Conservation (phyloP, 2,888 invertebrate genomes). For the Drosophila paramelanica region DNA sequence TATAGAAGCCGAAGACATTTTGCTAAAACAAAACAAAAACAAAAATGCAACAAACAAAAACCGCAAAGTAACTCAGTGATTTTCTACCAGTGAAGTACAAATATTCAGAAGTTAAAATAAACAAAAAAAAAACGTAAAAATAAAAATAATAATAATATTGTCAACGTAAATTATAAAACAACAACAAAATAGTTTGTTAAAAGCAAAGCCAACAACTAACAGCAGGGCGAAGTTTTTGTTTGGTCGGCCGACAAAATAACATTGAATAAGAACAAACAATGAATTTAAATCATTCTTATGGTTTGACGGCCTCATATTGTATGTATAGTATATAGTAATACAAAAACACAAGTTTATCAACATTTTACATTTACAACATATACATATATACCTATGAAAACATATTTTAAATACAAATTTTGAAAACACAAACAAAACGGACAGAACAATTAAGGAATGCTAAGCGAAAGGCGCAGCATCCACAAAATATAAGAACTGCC, state of each 20-base stretch:
- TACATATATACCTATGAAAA: constrained; percentile 8
- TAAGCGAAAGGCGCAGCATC: constrained; percentile 6
- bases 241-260: constrained; percentile 26
- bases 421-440: constrained; percentile 2
- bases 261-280: constrained; percentile 9
- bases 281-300: constrained; percentile 22
- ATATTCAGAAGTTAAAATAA: constrained; percentile 76
- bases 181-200: constrained; percentile 28
- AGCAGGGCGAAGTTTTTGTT: constrained; percentile 40
- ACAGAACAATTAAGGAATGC: constrained; percentile 8
- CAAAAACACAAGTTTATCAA: constrained; percentile 17
- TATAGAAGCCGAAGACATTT: constrained; percentile 52
- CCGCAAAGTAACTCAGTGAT: constrained; percentile 85
- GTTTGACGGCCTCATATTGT: constrained; percentile 18
- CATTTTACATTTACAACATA: constrained; percentile 33
- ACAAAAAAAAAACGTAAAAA: constrained; percentile 17
- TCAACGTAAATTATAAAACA: constrained; percentile 26
- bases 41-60: constrained; percentile 51
- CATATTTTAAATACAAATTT: constrained; percentile 7
- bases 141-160: constrained; percentile 22
- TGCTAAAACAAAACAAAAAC: constrained; percentile 39
- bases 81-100: constrained; percentile 86
- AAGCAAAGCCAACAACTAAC: constrained; percentile 25
- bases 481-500: constrained; percentile 25
- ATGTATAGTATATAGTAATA: constrained; percentile 29